Evolutionary conservation across 2,113 vertebrate genomes (phyloP).

Genomic region (Marmota flaviventris): DNA sequence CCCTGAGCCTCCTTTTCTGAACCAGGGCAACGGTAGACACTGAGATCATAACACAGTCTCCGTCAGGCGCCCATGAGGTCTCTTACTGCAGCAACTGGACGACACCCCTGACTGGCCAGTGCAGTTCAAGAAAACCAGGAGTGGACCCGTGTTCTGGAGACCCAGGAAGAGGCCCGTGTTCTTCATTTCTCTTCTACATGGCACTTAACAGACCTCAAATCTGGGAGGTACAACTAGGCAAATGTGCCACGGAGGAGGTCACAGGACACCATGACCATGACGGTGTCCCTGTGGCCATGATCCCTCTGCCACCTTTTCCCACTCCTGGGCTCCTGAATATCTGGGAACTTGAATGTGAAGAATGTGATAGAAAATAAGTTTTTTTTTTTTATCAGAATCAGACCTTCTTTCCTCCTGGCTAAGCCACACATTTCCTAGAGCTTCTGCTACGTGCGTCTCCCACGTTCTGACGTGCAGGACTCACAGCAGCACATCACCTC

Average conservation of each 20-base stretch:
- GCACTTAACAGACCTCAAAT: neutral
- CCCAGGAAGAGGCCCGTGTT: neutral
- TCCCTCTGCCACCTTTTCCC: neutral
- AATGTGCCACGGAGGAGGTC: neutral
- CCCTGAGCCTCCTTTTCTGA: neutral
- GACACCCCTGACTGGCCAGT: neutral
- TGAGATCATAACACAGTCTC: neutral
- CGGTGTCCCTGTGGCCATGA: no score
- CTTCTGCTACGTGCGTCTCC: conserved; percentile 47
- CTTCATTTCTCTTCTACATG: neutral
- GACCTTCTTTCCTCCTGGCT: neutral
- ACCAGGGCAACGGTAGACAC: neutral
- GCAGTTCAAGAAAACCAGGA: neutral
- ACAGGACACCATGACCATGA: neutral
- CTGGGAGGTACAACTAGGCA: neutral
- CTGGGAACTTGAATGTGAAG: neutral
- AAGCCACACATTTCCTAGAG: conserved; percentile 51
- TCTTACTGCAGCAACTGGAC: neutral
- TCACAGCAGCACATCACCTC: conserved; percentile 68
- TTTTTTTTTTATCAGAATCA: neutral
- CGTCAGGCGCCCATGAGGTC: rapidly evolving
- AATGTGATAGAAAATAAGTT: neutral
- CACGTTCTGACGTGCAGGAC: conserved; percentile 40
- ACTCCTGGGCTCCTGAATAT: neutral
- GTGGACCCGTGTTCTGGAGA: neutral